Evolutionary conservation across 2,113 vertebrate genomes (phyloP).

Genomic region (Glareola pratincola): DNA sequence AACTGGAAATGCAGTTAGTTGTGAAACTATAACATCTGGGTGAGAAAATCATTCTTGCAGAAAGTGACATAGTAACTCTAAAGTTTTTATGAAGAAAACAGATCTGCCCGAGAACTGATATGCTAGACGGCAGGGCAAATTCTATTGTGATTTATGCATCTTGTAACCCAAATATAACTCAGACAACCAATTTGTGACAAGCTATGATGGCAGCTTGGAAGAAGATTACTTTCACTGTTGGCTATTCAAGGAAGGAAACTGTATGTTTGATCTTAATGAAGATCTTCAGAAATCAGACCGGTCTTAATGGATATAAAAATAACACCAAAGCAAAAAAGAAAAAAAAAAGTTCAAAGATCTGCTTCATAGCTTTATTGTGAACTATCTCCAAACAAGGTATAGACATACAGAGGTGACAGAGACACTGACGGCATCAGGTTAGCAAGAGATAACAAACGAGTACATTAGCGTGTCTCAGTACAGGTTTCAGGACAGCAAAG

Average conservation of each 20-base stretch:
- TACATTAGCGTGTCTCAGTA: background rate
- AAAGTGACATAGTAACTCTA: background rate
- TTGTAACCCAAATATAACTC: background rate
- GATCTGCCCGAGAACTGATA: background rate
- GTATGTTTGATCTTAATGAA: background rate
- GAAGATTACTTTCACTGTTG: background rate
- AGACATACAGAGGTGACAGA: background rate
- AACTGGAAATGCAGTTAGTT: constrained; percentile 27
- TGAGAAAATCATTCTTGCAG: constrained; percentile 24
- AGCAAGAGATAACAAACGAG: background rate
- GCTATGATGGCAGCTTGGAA: background rate
- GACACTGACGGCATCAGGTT: background rate
- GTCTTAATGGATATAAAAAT: background rate
- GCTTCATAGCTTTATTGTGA: background rate
- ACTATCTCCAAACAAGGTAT: background rate
- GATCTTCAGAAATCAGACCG: background rate
- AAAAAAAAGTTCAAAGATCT: background rate
- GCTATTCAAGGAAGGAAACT: background rate
- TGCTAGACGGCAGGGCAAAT: background rate
- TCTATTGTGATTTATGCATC: background rate
- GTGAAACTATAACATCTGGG: background rate
- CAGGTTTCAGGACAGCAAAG: background rate
- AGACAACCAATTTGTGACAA: background rate
- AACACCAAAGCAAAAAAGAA: background rate
- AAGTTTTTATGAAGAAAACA: constrained; percentile 19